Percentiles rank a stretch among this genome's conserved stretches.
phyloP scores from a whole-genome alignment of 2,888 invertebrate genomes.

The Himalopsyche anomala region DNA sequence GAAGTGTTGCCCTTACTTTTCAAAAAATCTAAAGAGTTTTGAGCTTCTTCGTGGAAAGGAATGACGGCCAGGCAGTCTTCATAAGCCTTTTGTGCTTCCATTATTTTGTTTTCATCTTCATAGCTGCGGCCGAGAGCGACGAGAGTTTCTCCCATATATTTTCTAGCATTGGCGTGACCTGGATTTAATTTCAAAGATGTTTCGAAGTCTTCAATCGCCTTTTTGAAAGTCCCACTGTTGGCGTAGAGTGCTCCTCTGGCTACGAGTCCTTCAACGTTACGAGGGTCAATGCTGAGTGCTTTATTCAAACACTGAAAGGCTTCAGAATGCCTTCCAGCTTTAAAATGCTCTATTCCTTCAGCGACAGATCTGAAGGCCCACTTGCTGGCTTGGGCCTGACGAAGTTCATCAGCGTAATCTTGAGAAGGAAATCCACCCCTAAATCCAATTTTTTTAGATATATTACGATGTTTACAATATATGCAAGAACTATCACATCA shows the following conservation, averaged over 20 bases:
- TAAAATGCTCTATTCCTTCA: constrained; percentile 97
- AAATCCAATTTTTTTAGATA: constrained; percentile 53
- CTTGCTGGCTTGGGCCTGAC: constrained; percentile 93
- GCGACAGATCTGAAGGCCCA: constrained; percentile 96
- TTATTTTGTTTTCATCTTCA: constrained; percentile 90
- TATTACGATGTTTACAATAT: too few relatives aligned
- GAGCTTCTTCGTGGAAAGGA: constrained; percentile 92
- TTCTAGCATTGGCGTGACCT: constrained; percentile 93
- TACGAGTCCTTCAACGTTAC: constrained; percentile 94
- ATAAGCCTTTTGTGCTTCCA: constrained; percentile 90
- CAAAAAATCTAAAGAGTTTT: constrained; percentile 88
- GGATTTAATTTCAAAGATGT: constrained; percentile 92
- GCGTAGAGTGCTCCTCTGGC: constrained; percentile 95
- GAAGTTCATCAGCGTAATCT: constrained; percentile 89
- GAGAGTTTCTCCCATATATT: constrained; percentile 95
- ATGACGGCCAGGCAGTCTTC: constrained; percentile 89
- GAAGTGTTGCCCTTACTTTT: constrained; percentile 80
- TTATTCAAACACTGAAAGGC: constrained; percentile 96
- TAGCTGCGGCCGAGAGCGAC: constrained; percentile 92
- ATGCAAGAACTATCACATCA: constrained; percentile 60
- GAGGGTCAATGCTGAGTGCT: constrained; percentile 93
- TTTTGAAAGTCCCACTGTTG: constrained; percentile 94
- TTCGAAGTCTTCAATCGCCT: constrained; percentile 96
- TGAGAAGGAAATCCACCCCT: constrained; percentile 87
- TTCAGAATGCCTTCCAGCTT: constrained; percentile 93